Percentiles rank a stretch among this genome's conserved stretches.
Conservation (phyloP, 1,140 invertebrate species). For the Pentalonia nigronervosa region DNA sequence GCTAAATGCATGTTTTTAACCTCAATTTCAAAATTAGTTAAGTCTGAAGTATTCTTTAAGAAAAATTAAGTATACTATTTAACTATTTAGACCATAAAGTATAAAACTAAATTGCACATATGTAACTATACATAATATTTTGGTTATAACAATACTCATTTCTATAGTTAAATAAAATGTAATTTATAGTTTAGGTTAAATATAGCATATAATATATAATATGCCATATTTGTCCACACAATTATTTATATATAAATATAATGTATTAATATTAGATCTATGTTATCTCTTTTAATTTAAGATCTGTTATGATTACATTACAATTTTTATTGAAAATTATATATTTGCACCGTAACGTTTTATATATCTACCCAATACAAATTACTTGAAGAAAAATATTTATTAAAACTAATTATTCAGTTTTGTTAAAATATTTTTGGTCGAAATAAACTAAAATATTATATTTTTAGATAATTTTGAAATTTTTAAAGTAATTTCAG, state of each 20-base stretch:
- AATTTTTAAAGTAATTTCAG: conserved; percentile 5
- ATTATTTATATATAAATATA: no score
- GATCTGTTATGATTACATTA: background rate
- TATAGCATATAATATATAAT: no score
- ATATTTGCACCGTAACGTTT: background rate
- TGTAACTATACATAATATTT: no score
- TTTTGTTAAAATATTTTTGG: background rate
- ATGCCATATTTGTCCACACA: no score
- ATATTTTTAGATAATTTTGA: background rate
- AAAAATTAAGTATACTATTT: no score
- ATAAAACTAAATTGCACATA: background rate
- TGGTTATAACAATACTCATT: no score
- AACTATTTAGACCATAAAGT: background rate
- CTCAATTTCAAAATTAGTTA: background rate
- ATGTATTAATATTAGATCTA: no score
- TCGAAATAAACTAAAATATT: background rate
- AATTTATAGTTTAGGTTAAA: background rate
- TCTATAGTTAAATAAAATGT: no score
- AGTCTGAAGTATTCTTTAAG: background rate
- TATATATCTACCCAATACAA: background rate
- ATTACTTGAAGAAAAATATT: background rate
- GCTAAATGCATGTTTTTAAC: background rate
- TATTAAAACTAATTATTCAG: background rate
- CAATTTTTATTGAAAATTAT: background rate
- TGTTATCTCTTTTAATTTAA: no score